Conservation (phyloP, 2,888 invertebrate species). For the Thereva nobilitata region DNA sequence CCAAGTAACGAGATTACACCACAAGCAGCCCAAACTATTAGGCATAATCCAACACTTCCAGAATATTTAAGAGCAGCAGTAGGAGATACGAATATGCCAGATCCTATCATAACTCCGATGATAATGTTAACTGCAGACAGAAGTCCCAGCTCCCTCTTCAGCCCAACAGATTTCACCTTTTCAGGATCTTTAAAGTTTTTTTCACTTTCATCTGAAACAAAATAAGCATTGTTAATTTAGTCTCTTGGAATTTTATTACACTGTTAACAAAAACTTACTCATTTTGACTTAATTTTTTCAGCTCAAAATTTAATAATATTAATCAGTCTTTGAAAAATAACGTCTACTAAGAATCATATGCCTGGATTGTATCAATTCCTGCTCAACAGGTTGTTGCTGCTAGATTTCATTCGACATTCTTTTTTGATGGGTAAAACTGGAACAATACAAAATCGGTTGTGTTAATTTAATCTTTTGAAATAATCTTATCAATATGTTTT, state of each 20-base stretch:
- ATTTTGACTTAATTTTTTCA: conserved; percentile 18
- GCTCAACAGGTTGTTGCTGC: too few relatives aligned
- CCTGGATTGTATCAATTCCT: too few relatives aligned
- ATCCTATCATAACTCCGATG: conserved; percentile 87
- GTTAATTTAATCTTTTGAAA: conserved; percentile 6
- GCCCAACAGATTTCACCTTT: conserved; percentile 60
- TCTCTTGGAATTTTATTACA: too few relatives aligned
- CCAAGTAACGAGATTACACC: conserved; percentile 79
- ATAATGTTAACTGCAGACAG: conserved; percentile 82
- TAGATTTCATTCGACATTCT: too few relatives aligned
- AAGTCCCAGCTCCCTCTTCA: conserved; percentile 76
- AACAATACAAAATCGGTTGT: too few relatives aligned
- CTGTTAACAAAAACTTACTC: conserved; percentile 8
- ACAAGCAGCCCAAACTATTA: conserved; percentile 77
- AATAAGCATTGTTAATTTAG: not conserved
- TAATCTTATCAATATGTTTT: conserved; percentile 19
- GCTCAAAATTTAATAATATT: conserved; percentile 9
- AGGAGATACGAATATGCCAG: conserved; percentile 86
- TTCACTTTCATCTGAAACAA: not conserved
- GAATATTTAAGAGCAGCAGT: conserved; percentile 71
- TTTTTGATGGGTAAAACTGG: too few relatives aligned
- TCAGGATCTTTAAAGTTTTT: conserved; percentile 44
- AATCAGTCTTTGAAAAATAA: conserved; percentile 14
- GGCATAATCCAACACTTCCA: conserved; percentile 78
- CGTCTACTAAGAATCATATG: not conserved